Evolutionary conservation across 2,113 vertebrate genomes (phyloP).

Genomic region (Calidris pygmaea): DNA sequence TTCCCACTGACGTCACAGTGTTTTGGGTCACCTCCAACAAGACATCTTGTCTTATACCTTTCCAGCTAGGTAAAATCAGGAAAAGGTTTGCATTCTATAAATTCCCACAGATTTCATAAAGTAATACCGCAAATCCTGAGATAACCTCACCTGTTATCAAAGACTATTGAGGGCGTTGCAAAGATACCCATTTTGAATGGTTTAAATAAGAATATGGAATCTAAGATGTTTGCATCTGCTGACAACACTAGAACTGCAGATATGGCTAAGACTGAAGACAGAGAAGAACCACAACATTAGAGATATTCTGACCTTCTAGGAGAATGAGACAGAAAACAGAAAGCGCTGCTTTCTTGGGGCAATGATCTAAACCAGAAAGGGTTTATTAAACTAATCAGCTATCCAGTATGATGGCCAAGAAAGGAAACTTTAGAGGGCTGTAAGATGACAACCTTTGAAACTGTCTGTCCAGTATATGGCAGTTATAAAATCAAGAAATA

Average conservation of each 20-base stretch:
- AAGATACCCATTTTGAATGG: not conserved
- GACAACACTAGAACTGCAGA: not conserved
- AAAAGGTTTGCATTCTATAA: not conserved
- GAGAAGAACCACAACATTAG: not conserved
- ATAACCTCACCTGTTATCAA: not conserved
- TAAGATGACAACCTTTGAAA: not conserved
- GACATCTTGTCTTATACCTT: not conserved
- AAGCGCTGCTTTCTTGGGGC: not conserved
- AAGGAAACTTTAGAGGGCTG: not conserved
- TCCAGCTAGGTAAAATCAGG: not conserved
- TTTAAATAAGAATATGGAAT: not conserved
- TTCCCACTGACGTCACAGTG: not conserved
- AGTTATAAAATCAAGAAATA: slow-evolving; percentile 18
- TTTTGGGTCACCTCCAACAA: not conserved
- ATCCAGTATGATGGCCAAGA: not conserved
- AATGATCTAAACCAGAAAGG: not conserved
- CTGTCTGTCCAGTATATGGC: not conserved
- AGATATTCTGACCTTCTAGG: not conserved
- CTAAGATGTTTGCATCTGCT: not conserved
- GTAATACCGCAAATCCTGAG: not conserved
- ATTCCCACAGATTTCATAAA: not conserved
- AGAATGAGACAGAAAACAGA: not conserved
- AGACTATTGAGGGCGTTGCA: not conserved
- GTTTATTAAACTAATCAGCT: not conserved
- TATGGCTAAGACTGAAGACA: not conserved